phyloP scores from a whole-genome alignment of 2,888 invertebrate genomes.

The Hesperia comma region DNA sequence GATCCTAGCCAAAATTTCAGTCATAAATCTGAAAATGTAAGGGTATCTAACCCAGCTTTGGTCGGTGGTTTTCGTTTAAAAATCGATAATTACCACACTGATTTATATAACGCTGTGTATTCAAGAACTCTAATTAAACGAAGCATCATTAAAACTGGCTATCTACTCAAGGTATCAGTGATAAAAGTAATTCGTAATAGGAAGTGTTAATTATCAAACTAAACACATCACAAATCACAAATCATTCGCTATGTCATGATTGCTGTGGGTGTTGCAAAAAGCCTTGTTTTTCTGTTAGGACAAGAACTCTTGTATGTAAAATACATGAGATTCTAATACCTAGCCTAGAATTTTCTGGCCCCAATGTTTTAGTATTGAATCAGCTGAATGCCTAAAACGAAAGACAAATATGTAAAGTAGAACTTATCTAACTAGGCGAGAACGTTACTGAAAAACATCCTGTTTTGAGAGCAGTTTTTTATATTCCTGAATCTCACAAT shows the following conservation, averaged over 20 bases:
- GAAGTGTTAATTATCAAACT: constrained; percentile 27
- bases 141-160: constrained; percentile 14
- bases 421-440: constrained; percentile 3
- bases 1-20: constrained; percentile 51
- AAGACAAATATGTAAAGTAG: constrained; percentile 5
- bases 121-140: neutral
- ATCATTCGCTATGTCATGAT: constrained; percentile 8
- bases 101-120: neutral
- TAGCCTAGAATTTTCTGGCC: constrained; percentile 1
- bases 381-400: constrained; percentile 4
- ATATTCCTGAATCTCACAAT: neutral
- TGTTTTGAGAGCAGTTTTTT: constrained; percentile 6
- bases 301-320: neutral
- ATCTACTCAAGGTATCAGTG: constrained; percentile 28
- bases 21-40: constrained; percentile 28
- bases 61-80: neutral
- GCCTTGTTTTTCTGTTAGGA: neutral
- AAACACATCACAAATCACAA: constrained; percentile 17
- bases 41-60: neutral
- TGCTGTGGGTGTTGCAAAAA: constrained; percentile 18
- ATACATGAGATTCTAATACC: constrained; percentile 23
- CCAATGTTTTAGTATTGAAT: constrained; percentile 1
- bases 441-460: constrained; percentile 7
- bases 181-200: constrained; percentile 18
- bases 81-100: neutral